A percentile compares a stretch with the other conserved stretches of the same genome.
phyloP scores from a whole-genome alignment of 1,140 invertebrate genomes.

The Lasioglossum baleicum region DNA sequence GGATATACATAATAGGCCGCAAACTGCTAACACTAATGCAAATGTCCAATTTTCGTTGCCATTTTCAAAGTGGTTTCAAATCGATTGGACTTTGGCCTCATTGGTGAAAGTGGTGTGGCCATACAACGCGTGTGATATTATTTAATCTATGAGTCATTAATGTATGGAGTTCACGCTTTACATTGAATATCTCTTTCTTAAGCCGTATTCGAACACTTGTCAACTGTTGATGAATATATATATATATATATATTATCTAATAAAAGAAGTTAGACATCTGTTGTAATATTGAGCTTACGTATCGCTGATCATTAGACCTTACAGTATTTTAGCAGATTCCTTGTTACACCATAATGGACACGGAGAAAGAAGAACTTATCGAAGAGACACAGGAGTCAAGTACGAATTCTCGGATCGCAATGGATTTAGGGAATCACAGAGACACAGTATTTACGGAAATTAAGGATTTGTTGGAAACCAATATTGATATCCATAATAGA shows the following conservation, averaged over 20 bases:
- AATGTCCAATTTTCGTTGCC: slow-evolving; percentile 76
- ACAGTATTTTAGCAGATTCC: slow-evolving; percentile 56
- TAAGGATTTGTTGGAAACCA: background rate
- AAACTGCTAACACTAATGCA: slow-evolving; percentile 77
- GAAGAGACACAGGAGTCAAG: slow-evolving; percentile 19
- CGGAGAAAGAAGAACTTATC: slow-evolving; percentile 36
- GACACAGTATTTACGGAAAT: background rate
- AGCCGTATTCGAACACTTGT: slow-evolving; percentile 26
- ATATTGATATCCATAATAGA: slow-evolving; percentile 7
- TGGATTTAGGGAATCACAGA: slow-evolving; percentile 4
- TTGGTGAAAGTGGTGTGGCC: slow-evolving; percentile 76
- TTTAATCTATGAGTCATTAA: slow-evolving; percentile 53
- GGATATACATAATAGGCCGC: slow-evolving; percentile 68
- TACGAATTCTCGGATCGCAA: background rate
- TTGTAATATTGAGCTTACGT: background rate
- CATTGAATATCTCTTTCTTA: slow-evolving; percentile 37
- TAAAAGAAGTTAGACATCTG: background rate
- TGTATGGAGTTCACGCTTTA: slow-evolving; percentile 43
- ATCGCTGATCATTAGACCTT: slow-evolving; percentile 30
- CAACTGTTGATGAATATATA: background rate
- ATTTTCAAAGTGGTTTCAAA: slow-evolving; percentile 70
- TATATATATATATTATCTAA: slow-evolving; percentile 2
- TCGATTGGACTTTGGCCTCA: slow-evolving; percentile 75
- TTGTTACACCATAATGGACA: slow-evolving; percentile 41
- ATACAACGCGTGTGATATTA: slow-evolving; percentile 64